Base-by-base conservation (phyloP, 1,140 invertebrate species). In the Zaprionus inermis region DNA sequence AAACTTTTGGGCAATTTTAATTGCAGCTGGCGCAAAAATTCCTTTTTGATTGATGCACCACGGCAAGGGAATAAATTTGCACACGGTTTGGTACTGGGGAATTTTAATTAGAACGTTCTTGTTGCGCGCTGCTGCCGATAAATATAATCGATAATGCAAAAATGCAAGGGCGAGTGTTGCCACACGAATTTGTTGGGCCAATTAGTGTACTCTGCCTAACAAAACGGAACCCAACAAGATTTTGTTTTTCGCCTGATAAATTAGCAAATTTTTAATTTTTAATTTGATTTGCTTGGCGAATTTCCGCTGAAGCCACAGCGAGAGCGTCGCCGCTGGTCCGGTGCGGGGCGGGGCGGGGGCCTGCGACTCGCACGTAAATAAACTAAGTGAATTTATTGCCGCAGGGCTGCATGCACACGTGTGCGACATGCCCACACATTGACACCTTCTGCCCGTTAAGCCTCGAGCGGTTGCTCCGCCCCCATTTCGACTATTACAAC, bases 71-170 rank as follows among this genome's bases (percentile, higher is more conserved):
- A 81, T 76, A 86, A 79, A 85, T 86, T 73, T 68, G 52, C 60
- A 55, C 64, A 65, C 28, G 49, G n/a, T n/a, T n/a, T n/a, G 66
- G 71, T 84, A 79, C 72, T 72, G 73, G 79, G 76, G 69, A 70
- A 83, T 88, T 89, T 88, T 80, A 89, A 88, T 88, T 84, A 89
- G 80, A 83, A 83, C 65, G 63, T 67, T 60, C 71, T 89, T 89
- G 83, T 89, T 74, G 66, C 32, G 36, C 34, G 38, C 18, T 55
- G 46, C 44, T 12, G 14, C 44, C 73, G 73, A 83, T 80, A 69
- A 77, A 72, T 51, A 64, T 65, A 66, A 63, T 67, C 64, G 65
- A 79, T 76, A 82, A 79, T 51, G 51, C 58, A 72, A 83, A 71
- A 24, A 11, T 38, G 24, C 30, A 16, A 18, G 16, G 16, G 5